Evolutionary conservation across 2,888 invertebrate species (phyloP).

Genomic region (Villa cingulata): DNA sequence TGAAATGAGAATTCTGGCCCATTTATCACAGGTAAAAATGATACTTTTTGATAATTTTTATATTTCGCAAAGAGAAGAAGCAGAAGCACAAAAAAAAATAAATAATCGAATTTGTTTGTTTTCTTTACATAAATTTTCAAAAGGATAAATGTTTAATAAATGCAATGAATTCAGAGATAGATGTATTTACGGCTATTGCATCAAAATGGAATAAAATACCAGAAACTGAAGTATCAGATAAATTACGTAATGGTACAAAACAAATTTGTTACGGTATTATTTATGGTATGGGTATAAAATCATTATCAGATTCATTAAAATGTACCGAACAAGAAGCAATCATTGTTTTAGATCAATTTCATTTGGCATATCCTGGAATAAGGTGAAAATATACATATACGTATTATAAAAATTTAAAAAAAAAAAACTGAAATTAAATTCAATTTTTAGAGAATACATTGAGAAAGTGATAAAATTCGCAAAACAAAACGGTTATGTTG

Average conservation of each 20-base stretch:
- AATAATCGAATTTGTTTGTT: not conserved
- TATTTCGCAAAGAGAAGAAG: too few species aligned
- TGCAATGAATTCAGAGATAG: slow-evolving; percentile 53
- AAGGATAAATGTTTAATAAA: slow-evolving; percentile 53
- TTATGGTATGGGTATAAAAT: slow-evolving; percentile 86
- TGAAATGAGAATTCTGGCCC: slow-evolving; percentile 85
- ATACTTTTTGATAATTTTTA: not conserved
- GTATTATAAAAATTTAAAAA: too few species aligned
- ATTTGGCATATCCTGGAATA: slow-evolving; percentile 60
- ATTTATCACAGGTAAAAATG: slow-evolving; percentile 49
- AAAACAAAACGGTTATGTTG: slow-evolving; percentile 58
- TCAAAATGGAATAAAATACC: slow-evolving; percentile 64
- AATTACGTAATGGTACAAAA: slow-evolving; percentile 74
- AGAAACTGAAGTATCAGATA: slow-evolving; percentile 57
- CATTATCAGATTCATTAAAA: slow-evolving; percentile 64
- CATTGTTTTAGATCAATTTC: slow-evolving; percentile 67
- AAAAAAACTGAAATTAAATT: too few species aligned
- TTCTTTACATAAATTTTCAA: not conserved
- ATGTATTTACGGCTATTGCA: slow-evolving; percentile 77
- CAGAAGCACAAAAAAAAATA: too few species aligned
- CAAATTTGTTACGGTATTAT: slow-evolving; percentile 93
- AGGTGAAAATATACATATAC: slow-evolving; percentile 32
- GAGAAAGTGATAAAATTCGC: slow-evolving; percentile 47
- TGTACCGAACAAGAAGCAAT: slow-evolving; percentile 67
- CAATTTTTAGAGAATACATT: slow-evolving; percentile 20